These are phyloP conservation scores for Eupithecia subumbrata DNA, from an alignment of 2,888 invertebrate genomes.

Conservation along the genomic window DNA sequence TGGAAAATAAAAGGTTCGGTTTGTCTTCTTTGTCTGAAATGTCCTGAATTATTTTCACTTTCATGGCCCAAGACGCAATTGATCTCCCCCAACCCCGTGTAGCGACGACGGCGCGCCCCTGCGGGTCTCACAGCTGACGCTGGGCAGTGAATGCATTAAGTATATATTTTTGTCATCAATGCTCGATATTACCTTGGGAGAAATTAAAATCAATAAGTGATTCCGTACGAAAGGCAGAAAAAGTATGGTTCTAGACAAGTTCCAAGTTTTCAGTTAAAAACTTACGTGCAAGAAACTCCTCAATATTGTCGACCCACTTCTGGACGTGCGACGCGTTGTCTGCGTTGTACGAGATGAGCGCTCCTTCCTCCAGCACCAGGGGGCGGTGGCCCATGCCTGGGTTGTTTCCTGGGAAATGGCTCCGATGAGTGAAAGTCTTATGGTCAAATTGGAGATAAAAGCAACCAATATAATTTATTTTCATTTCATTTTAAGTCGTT, in stretches of 20 bases:
- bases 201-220: no score
- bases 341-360: slow-evolving; percentile 86
- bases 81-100: no score
- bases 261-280: slow-evolving; percentile 36
- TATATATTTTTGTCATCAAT: no score
- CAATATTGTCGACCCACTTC: slow-evolving; percentile 84
- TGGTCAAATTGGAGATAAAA: no score
- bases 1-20: slow-evolving; percentile 42
- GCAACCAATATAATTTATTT: no score
- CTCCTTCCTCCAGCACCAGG: slow-evolving; percentile 83
- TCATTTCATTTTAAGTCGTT: no score
- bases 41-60: no score
- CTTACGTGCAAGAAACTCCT: slow-evolving; percentile 86
- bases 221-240: background rate
- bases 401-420: slow-evolving; percentile 70
- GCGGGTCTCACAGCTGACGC: no score
- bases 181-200: no score
- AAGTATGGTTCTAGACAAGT: background rate
- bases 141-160: no score
- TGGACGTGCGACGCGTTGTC: slow-evolving; percentile 80
- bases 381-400: slow-evolving; percentile 89
- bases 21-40: background rate
- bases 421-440: background rate
- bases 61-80: no score
- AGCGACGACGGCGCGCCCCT: no score